Percentiles rank a stretch among this genome's conserved stretches.
Evolutionary conservation across 1,140 invertebrate genomes (phyloP).

Genomic region (Elysia chlorotica): DNA sequence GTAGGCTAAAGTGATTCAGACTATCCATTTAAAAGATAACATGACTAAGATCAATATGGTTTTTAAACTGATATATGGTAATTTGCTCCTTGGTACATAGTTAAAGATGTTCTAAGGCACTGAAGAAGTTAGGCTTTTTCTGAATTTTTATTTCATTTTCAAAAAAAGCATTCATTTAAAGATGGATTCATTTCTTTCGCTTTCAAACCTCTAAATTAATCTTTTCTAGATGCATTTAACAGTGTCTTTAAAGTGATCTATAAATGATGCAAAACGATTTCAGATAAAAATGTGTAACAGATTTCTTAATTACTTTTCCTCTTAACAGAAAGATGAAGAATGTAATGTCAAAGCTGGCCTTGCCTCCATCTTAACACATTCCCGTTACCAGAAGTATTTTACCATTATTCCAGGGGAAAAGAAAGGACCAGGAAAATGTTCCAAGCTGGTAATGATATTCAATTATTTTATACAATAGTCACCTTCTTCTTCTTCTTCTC

Average conservation of each 20-base stretch:
- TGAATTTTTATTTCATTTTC: background rate
- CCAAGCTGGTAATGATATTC: slow-evolving; percentile 4
- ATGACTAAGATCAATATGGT: no score
- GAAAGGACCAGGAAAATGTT: slow-evolving; percentile 8
- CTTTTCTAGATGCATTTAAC: background rate
- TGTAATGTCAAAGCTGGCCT: slow-evolving; percentile 10
- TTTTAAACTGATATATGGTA: no score
- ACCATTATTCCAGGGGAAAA: background rate
- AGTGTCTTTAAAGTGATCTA: background rate
- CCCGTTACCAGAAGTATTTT: slow-evolving; percentile 2
- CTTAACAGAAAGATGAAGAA: slow-evolving; percentile 14
- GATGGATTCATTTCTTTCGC: no score
- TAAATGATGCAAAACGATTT: background rate
- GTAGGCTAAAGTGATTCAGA: no score
- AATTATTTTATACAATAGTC: background rate
- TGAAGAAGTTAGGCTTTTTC: no score
- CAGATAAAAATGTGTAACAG: background rate
- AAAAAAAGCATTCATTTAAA: no score
- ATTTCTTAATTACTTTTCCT: background rate
- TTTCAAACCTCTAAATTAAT: background rate
- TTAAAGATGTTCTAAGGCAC: no score
- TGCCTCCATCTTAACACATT: background rate
- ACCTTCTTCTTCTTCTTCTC: background rate
- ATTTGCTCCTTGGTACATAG: no score
- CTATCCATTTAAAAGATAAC: no score